A percentile compares a stretch with the other conserved stretches of the same genome.
Conservation (phyloP, 2,888 invertebrate genomes). For the Rhingia rostrata region DNA sequence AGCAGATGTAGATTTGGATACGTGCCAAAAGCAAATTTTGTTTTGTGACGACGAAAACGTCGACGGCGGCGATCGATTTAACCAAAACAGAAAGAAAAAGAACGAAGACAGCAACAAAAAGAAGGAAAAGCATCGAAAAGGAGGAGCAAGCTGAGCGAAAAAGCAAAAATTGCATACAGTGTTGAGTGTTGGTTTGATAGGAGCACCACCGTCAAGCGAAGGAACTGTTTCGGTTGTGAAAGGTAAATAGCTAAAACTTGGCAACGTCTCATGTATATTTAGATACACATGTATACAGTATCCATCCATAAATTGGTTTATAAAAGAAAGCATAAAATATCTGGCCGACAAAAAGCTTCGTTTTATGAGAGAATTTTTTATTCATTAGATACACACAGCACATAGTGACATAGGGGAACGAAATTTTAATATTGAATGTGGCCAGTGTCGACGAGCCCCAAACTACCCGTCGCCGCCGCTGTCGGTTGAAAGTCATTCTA, state of each 20-base stretch:
- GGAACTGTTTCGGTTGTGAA: slow-evolving; percentile 66
- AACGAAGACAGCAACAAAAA: background rate
- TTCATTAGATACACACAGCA: slow-evolving; percentile 20
- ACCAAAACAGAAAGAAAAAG: slow-evolving; percentile 34
- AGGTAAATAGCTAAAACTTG: slow-evolving; percentile 49
- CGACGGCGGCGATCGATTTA: slow-evolving; percentile 45
- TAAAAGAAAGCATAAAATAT: slow-evolving; percentile 21
- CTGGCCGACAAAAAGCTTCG: slow-evolving; percentile 29
- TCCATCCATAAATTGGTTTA: slow-evolving; percentile 5
- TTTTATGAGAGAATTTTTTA: slow-evolving; percentile 46
- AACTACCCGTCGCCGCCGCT: slow-evolving; percentile 31
- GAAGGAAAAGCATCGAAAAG: background rate
- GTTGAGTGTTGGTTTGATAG: slow-evolving; percentile 12
- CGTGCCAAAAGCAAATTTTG: slow-evolving; percentile 63
- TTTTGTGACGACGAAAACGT: slow-evolving; percentile 65
- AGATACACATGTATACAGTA: background rate
- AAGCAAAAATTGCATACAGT: slow-evolving; percentile 23
- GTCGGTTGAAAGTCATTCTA: slow-evolving; percentile 20
- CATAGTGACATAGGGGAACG: background rate
- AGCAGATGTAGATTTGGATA: slow-evolving; percentile 43
- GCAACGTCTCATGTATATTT: slow-evolving; percentile 39
- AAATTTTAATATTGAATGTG: slow-evolving; percentile 28
- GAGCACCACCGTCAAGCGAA: slow-evolving; percentile 9
- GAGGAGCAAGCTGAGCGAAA: slow-evolving; percentile 1
- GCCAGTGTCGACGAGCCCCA: slow-evolving; percentile 54